Evolutionary conservation across 2,888 invertebrate species (phyloP).

Genomic region (Clostera curtula): DNA sequence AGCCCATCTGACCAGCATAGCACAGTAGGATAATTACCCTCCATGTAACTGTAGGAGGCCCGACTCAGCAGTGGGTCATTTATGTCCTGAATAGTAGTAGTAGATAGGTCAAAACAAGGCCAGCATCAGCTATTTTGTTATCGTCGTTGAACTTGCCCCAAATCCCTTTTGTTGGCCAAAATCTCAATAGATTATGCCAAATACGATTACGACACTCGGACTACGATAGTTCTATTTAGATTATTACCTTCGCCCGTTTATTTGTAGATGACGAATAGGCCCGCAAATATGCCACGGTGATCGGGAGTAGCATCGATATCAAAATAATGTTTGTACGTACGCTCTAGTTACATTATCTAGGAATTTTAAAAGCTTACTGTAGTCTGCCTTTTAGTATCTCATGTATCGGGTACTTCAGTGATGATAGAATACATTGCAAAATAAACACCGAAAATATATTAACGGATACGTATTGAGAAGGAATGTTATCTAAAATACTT

Average conservation of each 20-base stretch:
- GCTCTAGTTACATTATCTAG: slow-evolving; percentile 57
- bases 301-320: slow-evolving; percentile 24
- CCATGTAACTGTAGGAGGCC: too few relatives aligned
- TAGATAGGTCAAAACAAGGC: neutral
- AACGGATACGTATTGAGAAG: too few relatives aligned
- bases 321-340: slow-evolving; percentile 36
- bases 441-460: too few relatives aligned
- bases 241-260: slow-evolving; percentile 72
- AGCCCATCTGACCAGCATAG: too few relatives aligned
- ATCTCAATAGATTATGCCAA: slow-evolving; percentile 50
- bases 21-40: too few relatives aligned
- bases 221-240: slow-evolving; percentile 70
- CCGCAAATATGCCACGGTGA: slow-evolving; percentile 43
- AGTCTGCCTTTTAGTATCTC: slow-evolving; percentile 29
- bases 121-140: neutral
- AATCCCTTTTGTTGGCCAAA: slow-evolving; percentile 45
- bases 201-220: slow-evolving; percentile 60
- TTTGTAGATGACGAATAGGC: slow-evolving; percentile 68
- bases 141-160: slow-evolving; percentile 27
- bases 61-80: too few relatives aligned
- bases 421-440: too few relatives aligned
- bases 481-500: too few relatives aligned
- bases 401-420: too few relatives aligned
- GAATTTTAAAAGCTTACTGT: slow-evolving; percentile 69
- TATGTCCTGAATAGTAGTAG: neutral